Percentiles rank a stretch among this genome's conserved stretches.
Evolutionary conservation across 2,797 vertebrate genomes (phyloP).

Genomic region (Austrolebias charrua): DNA sequence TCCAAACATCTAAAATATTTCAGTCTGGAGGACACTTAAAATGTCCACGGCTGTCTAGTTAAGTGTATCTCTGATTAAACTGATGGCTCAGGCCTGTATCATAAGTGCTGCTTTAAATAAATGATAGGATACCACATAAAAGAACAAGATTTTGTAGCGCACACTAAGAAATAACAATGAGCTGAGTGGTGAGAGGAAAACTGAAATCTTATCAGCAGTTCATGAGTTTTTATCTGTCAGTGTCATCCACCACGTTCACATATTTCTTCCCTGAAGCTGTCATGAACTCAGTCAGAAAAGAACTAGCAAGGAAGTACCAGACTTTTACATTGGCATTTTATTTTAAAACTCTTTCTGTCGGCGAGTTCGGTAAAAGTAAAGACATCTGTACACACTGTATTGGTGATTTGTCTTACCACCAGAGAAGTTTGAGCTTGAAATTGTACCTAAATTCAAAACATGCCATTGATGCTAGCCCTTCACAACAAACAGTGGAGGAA

Average conservation of each 20-base stretch:
- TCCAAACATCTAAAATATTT: too few species aligned
- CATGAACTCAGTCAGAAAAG: background rate
- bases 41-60: constrained; percentile 2
- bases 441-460: too few species aligned
- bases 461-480: too few species aligned
- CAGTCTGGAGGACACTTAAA: background rate
- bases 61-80: constrained; percentile 5
- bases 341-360: background rate
- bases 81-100: background rate
- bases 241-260: background rate
- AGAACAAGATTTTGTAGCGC: too few species aligned
- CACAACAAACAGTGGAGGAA: too few species aligned
- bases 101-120: constrained; percentile 4
- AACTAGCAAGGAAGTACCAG: background rate
- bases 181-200: background rate
- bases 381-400: too few species aligned
- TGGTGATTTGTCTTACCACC: too few species aligned
- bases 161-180: background rate
- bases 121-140: background rate
- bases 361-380: too few species aligned
- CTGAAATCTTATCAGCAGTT: background rate
- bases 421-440: too few species aligned
- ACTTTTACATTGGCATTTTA: too few species aligned
- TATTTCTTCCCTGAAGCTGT: background rate
- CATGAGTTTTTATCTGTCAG: constrained; percentile 1